A percentile compares a stretch with the other conserved stretches of the same genome.
Conservation (phyloP, 2,113 vertebrate genomes). For the Spea bombifrons region DNA sequence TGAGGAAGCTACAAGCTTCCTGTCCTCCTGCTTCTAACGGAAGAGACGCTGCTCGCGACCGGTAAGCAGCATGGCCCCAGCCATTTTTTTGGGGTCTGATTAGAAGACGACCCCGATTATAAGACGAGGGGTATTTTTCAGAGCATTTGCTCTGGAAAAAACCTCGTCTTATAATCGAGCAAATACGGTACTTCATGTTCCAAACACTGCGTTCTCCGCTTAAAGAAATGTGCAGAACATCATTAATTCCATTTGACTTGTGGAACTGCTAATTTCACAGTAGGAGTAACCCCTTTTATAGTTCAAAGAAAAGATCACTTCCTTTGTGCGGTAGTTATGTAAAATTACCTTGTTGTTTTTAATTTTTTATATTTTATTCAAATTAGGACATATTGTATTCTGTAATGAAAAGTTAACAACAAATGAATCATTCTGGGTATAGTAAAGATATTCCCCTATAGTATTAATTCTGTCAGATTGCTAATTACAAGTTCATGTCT, state of each 20-base stretch:
- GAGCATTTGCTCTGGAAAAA: too few species aligned
- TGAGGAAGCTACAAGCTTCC: too few species aligned
- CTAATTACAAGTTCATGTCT: neutral
- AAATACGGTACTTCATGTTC: too few species aligned
- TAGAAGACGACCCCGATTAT: too few species aligned
- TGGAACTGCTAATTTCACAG: slow-evolving; percentile 37
- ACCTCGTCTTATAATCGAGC: too few species aligned
- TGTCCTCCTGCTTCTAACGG: too few species aligned
- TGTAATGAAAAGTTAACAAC: neutral
- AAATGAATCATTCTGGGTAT: neutral
- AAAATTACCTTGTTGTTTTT: slow-evolving; percentile 12
- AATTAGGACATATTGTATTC: neutral
- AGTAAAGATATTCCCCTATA: neutral
- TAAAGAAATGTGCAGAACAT: slow-evolving; percentile 24
- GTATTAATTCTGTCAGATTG: neutral
- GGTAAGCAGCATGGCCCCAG: too few species aligned
- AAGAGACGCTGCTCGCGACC: too few species aligned
- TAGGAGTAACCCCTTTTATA: slow-evolving; percentile 33
- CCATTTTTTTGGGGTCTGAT: too few species aligned
- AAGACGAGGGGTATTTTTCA: too few species aligned
- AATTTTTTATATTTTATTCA: slow-evolving; percentile 4
- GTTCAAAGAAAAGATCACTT: slow-evolving; percentile 4
- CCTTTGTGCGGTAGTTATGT: neutral
- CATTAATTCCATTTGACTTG: slow-evolving; percentile 29
- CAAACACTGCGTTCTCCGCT: slow-evolving; percentile 4